These are phyloP conservation scores for Rhinopithecus roxellana DNA, from an alignment of 2,113 vertebrate species.

Conservation along the genomic window DNA sequence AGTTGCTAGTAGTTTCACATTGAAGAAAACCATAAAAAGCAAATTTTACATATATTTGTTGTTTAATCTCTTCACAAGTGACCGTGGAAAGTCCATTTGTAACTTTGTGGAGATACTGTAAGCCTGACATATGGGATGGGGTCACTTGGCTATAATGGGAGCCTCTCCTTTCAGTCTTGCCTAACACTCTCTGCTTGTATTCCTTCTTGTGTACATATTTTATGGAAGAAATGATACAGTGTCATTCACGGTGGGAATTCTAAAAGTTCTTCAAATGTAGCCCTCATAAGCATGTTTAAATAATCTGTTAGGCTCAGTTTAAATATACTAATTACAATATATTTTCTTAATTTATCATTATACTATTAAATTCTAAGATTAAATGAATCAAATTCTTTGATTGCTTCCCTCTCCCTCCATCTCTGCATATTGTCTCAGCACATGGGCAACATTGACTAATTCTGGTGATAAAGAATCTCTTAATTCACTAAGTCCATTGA, in stretches of 20 bases:
- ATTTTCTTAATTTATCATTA: constrained; percentile 1
- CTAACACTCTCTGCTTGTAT: background rate
- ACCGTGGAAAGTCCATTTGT: background rate
- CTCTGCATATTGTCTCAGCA: background rate
- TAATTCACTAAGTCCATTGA: constrained; percentile 37
- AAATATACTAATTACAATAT: background rate
- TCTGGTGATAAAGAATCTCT: constrained; percentile 29
- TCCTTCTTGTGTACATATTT: background rate
- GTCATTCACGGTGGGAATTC: background rate
- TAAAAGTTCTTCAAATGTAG: background rate
- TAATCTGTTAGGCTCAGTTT: background rate
- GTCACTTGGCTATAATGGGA: background rate
- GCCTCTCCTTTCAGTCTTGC: background rate
- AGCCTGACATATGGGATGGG: background rate
- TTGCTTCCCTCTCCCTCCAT: background rate
- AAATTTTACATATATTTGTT: background rate
- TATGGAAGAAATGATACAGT: background rate
- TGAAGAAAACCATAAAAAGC: background rate
- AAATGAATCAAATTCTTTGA: background rate
- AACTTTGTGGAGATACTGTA: background rate
- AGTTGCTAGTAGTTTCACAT: background rate
- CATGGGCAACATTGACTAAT: background rate
- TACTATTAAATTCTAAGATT: background rate
- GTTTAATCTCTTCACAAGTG: background rate
- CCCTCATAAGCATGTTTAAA: constrained; percentile 4